phyloP scores from a whole-genome alignment of 64 coral and sea anemone genomes.

The Stichodactyla helianthus region DNA sequence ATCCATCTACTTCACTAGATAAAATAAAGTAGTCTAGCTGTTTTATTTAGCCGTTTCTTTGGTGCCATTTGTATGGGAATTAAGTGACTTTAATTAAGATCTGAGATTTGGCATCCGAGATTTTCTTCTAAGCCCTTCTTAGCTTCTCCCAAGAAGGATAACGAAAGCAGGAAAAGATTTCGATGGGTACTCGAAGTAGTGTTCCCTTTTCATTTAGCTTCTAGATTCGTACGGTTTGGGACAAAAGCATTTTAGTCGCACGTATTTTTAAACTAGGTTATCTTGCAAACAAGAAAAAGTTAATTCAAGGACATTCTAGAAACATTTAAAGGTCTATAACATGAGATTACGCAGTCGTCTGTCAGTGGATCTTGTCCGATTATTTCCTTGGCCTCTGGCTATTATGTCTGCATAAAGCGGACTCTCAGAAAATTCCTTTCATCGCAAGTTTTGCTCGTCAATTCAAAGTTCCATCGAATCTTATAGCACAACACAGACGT shows the following conservation, averaged over 20 bases:
- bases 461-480: not conserved
- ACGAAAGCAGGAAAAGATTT: constrained; percentile 10
- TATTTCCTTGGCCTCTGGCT: constrained; percentile 4
- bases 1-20: not conserved
- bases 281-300: constrained; percentile 2
- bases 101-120: not conserved
- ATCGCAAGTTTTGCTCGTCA: not conserved
- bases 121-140: constrained; percentile 20
- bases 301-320: constrained; percentile 7
- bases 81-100: not conserved
- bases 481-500: not conserved
- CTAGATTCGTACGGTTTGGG: not conserved
- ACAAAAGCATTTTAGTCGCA: not conserved
- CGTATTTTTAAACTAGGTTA: not conserved
- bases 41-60: not conserved
- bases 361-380: not conserved
- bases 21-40: too few species aligned
- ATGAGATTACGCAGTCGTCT: not conserved
- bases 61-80: constrained; percentile 12
- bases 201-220: not conserved
- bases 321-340: not conserved
- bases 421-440: constrained; percentile 5
- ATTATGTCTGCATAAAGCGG: not conserved
- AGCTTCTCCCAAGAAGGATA: not conserved
- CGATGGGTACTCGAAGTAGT: not conserved